Percentiles rank a stretch among this genome's conserved stretches.
Conservation (phyloP, 2,888 invertebrate genomes). For the Cheilosia vulpina region DNA sequence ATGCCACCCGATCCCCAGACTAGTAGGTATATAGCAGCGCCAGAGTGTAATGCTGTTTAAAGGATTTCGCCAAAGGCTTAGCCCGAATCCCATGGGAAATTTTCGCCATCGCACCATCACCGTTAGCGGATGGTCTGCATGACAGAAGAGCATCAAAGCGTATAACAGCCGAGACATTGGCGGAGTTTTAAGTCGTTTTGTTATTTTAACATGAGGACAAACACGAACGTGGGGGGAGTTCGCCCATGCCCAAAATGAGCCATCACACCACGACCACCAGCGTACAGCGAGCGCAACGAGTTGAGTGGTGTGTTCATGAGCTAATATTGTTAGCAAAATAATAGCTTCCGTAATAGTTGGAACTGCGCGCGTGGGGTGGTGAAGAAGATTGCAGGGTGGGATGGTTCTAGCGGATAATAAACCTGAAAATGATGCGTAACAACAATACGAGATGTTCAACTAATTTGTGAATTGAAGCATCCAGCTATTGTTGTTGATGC, state of each 20-base stretch:
- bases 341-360: slow-evolving; percentile 47
- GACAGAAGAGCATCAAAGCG: slow-evolving; percentile 59
- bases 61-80: slow-evolving; percentile 70
- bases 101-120: slow-evolving; percentile 27
- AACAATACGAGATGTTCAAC: slow-evolving; percentile 27
- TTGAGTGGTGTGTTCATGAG: background rate
- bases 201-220: slow-evolving; percentile 54
- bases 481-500: background rate
- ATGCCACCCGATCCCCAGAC: slow-evolving; percentile 9
- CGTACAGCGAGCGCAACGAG: background rate
- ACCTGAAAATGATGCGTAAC: slow-evolving; percentile 6
- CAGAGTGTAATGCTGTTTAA: slow-evolving; percentile 48
- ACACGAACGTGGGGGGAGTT: too few relatives aligned
- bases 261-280: background rate
- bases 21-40: background rate
- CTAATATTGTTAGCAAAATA: slow-evolving; percentile 34
- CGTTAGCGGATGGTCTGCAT: background rate
- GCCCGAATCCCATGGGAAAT: slow-evolving; percentile 63
- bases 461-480: slow-evolving; percentile 42
- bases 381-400: background rate
- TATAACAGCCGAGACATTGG: slow-evolving; percentile 45
- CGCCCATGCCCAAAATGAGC: background rate
- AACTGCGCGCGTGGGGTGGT: too few relatives aligned
- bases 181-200: slow-evolving; percentile 57
- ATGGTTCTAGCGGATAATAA: background rate